Evolutionary conservation across 1,140 invertebrate genomes (phyloP).

Genomic region (Trachymyrmex cornetzi): DNA sequence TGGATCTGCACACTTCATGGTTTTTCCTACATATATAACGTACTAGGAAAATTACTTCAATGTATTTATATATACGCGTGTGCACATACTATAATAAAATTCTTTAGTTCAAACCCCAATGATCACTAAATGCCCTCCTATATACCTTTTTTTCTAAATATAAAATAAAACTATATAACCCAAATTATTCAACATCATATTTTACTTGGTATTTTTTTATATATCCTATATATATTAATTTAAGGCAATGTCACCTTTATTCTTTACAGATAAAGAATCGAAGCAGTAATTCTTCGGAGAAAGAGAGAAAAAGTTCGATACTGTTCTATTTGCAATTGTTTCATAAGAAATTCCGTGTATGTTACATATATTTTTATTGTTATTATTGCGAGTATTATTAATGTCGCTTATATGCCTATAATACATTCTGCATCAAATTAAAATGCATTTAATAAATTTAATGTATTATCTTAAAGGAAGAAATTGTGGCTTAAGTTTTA

Average conservation of each 20-base stretch:
- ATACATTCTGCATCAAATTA: constrained; percentile 47
- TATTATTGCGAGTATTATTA: constrained; percentile 59
- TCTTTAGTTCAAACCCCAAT: constrained; percentile 77
- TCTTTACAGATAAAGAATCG: constrained; percentile 69
- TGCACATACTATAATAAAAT: constrained; percentile 70
- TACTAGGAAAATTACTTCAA: constrained; percentile 38
- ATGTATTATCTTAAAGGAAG: constrained; percentile 43
- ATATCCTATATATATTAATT: constrained; percentile 73
- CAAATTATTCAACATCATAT: constrained; percentile 75
- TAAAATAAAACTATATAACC: constrained; percentile 74
- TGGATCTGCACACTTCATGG: constrained; percentile 62
- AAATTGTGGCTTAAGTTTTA: constrained; percentile 43
- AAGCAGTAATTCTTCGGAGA: constrained; percentile 51
- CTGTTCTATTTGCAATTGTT: constrained; percentile 27
- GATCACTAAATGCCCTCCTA: constrained; percentile 72
- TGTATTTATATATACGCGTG: constrained; percentile 42
- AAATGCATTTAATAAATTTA: constrained; percentile 42
- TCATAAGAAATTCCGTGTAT: constrained; percentile 38
- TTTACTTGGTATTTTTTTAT: constrained; percentile 78
- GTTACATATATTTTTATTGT: constrained; percentile 50
- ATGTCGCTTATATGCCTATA: constrained; percentile 43
- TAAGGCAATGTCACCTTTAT: constrained; percentile 72
- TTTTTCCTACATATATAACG: constrained; percentile 53
- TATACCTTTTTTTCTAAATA: constrained; percentile 71
- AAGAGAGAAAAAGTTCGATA: constrained; percentile 24